A percentile compares a stretch with the other conserved stretches of the same genome.
Evolutionary conservation across 2,113 vertebrate genomes (phyloP).

Genomic region (Orcinus orca): DNA sequence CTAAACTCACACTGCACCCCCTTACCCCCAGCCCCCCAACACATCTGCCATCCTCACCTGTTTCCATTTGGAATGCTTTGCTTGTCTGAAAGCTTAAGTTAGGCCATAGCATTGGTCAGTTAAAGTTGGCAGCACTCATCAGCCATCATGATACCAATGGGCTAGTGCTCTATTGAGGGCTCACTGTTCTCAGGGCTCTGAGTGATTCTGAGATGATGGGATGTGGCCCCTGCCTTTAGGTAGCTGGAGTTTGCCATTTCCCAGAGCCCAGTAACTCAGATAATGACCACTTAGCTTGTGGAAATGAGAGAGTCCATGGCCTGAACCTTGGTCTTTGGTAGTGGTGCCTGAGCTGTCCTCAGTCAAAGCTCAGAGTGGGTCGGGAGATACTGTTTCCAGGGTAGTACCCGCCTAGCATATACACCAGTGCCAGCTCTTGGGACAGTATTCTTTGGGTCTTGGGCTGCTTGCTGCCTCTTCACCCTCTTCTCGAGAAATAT

Average conservation of each 20-base stretch:
- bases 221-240: background rate
- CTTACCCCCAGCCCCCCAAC: background rate
- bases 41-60: background rate
- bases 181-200: background rate
- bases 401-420: background rate
- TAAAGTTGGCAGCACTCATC: background rate
- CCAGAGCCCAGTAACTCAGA: background rate
- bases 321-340: background rate
- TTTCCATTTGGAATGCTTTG: constrained; percentile 7
- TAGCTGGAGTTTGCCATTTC: background rate
- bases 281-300: background rate
- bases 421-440: background rate
- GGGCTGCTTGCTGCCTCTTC: background rate
- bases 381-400: background rate
- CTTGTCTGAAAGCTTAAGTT: constrained; percentile 36
- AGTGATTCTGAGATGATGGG: background rate
- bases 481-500: background rate
- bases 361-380: background rate
- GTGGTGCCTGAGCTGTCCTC: background rate
- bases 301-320: background rate
- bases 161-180: background rate
- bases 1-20: background rate
- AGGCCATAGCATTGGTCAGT: background rate
- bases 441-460: background rate
- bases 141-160: background rate